Percentiles rank a stretch among this genome's conserved stretches.
Evolutionary conservation across 2,797 vertebrate genomes (phyloP).

Genomic region (Thunnus albacares): DNA sequence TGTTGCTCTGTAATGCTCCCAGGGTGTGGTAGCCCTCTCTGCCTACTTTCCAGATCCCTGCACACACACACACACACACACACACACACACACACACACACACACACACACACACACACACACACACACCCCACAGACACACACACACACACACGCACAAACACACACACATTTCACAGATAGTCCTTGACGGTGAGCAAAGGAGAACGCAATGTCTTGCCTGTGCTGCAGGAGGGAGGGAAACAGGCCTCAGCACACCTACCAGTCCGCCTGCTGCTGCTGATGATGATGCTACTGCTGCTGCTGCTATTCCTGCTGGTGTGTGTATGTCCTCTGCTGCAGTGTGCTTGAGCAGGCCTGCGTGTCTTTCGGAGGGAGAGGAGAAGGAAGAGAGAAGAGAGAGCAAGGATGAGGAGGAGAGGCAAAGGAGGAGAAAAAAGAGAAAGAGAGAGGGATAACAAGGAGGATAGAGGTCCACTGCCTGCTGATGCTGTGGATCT

Average conservation of each 20-base stretch:
- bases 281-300: slow-evolving; percentile 46
- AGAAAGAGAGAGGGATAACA: slow-evolving; percentile 72
- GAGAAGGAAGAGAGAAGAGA: slow-evolving; percentile 55
- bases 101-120: slow-evolving; percentile 38
- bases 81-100: slow-evolving; percentile 37
- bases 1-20: slow-evolving; percentile 54
- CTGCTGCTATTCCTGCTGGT: slow-evolving; percentile 52
- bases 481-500: slow-evolving; percentile 84
- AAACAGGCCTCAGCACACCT: slow-evolving; percentile 82
- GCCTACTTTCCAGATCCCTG: slow-evolving; percentile 58
- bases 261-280: slow-evolving; percentile 74
- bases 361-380: slow-evolving; percentile 55
- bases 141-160: slow-evolving; percentile 31
- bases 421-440: slow-evolving; percentile 68
- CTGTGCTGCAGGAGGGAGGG: slow-evolving; percentile 72
- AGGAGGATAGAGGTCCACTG: slow-evolving; percentile 78
- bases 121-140: slow-evolving; percentile 20
- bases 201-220: slow-evolving; percentile 74
- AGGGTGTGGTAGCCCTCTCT: slow-evolving; percentile 80
- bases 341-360: slow-evolving; percentile 61
- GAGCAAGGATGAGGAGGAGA: slow-evolving; percentile 66
- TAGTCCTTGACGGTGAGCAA: slow-evolving; percentile 81
- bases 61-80: slow-evolving; percentile 35
- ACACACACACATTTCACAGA: slow-evolving; percentile 54
- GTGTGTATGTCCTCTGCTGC: slow-evolving; percentile 75